Evolutionary conservation across 2,113 vertebrate species (phyloP), one percentile per base, ranked within the genome.

Genomic region (Polypterus bichir): DNA sequence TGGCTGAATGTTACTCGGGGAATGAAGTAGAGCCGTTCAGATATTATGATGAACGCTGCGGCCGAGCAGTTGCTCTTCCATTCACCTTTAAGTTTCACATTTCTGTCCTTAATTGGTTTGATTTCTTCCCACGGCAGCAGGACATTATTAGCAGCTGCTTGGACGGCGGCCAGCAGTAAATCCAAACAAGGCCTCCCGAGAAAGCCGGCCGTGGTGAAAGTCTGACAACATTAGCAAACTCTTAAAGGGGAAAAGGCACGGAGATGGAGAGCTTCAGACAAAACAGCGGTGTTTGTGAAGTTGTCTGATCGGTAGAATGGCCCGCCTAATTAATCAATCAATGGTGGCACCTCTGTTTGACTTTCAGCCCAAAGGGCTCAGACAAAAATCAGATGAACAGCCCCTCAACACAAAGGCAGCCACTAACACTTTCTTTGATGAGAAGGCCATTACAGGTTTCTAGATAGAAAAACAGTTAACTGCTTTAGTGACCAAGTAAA

Each of bases 141-240:
- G 78, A 83, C 79, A 78, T 70, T 79, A 78, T 79, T 76, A 86
- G 81, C 79, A 83, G 81, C 77, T 81, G 74, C 80, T 75, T 81
- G 83, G 82, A 72, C 61, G 52, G 0, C 49, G 59, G 76, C 82
- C 85, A 77, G 61, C 64, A 44, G 63, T 61, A 59, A 57, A 65
- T 52, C 47, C 57, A 54, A 61, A 55, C 7, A 45, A 60, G 65
- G 70, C 69, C 74, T 54, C 74, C 71, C 46, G 48, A 54, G 62
- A 62, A 62, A 59, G 59, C 53, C 48, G 60, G 58, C 52, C 59
- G 54, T 44, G 66, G 59, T 64, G 4, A 1, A 66, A 69, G 27
- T 61, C 11, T 1, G 53, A 54, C 64, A 68, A 69, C 65, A 57
- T 44, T 53, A 10, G 48, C 27, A 59, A 62, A 5, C 8, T 9